Conservation (phyloP, 2,113 vertebrate genomes). For the Xiphorhynchus elegans region DNA sequence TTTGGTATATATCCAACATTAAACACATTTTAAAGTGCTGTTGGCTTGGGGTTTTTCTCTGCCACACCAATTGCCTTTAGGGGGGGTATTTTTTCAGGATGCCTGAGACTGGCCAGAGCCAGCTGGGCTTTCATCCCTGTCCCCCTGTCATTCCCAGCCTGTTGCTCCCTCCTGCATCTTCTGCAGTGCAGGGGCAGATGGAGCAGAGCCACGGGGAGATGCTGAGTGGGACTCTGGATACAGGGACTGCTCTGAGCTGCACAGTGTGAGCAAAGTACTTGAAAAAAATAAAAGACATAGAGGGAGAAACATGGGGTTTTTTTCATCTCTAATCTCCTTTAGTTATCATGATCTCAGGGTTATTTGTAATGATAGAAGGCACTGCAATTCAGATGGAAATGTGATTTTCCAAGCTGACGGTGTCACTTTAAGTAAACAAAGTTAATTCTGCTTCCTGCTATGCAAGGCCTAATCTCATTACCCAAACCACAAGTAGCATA, state of each 20-base stretch:
- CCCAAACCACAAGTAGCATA: conserved; percentile 73
- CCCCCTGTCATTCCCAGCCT: not conserved
- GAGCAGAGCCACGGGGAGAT: not conserved
- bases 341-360: conserved; percentile 56
- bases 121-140: not conserved
- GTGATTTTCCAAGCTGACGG: conserved; percentile 69
- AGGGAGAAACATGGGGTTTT: not conserved
- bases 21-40: not conserved
- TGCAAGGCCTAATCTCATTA: conserved; percentile 76
- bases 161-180: not conserved
- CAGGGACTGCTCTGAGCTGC: not conserved
- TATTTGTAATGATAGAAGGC: conserved; percentile 55
- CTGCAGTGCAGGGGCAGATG: not conserved
- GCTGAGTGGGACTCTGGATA: not conserved
- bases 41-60: not conserved
- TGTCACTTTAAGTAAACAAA: conserved; percentile 78
- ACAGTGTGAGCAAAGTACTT: not conserved
- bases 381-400: conserved; percentile 66
- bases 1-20: fast-evolving
- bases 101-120: not conserved
- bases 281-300: not conserved
- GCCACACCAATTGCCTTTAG: not conserved
- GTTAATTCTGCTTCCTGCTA: conserved; percentile 80
- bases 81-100: not conserved
- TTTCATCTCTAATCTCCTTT: conserved; percentile 30